Evolutionary conservation across 30 jellyfish, hydroid and myxozoan genomes (phyloP).

Genomic region (Sanderia malayensis): DNA sequence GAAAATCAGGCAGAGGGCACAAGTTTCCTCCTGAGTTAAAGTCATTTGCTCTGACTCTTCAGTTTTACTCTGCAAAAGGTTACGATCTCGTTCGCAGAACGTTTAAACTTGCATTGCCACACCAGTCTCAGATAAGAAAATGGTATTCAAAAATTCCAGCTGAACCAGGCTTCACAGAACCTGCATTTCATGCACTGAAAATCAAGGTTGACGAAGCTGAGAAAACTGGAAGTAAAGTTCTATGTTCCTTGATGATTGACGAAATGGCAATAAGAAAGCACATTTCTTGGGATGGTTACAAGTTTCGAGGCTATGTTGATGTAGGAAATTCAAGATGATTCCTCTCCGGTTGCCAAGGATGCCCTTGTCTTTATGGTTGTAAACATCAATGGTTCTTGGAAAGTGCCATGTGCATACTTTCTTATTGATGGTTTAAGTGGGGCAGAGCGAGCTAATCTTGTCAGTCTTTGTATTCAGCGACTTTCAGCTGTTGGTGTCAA

Average conservation of each 20-base stretch:
- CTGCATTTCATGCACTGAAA: conserved; percentile 21
- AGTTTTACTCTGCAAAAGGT: conserved; percentile 51
- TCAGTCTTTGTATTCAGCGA: background rate
- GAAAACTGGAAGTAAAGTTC: conserved; percentile 11
- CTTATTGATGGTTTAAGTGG: conserved; percentile 9
- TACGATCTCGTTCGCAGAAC: conserved; percentile 50
- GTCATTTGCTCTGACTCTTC: conserved; percentile 47
- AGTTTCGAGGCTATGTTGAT: conserved; percentile 52
- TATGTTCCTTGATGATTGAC: conserved; percentile 38
- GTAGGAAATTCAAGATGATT: conserved; percentile 49
- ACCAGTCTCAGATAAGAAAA: conserved; percentile 32
- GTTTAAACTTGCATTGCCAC: conserved; percentile 46
- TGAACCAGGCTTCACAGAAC: conserved; percentile 36
- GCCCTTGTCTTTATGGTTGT: no score
- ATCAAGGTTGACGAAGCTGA: conserved; percentile 26
- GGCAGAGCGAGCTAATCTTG: background rate
- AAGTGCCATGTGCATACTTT: conserved; percentile 6
- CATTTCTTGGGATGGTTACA: conserved; percentile 32
- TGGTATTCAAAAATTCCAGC: conserved; percentile 37
- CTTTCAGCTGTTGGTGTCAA: conserved; percentile 17
- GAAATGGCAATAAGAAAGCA: no score
- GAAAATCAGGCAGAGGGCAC: conserved; percentile 38
- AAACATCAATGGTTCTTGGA: no score
- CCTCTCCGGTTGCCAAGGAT: no score
- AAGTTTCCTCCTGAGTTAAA: conserved; percentile 22